Base-by-base conservation (phyloP, 2,113 vertebrate species). In the Halichoerus grypus region DNA sequence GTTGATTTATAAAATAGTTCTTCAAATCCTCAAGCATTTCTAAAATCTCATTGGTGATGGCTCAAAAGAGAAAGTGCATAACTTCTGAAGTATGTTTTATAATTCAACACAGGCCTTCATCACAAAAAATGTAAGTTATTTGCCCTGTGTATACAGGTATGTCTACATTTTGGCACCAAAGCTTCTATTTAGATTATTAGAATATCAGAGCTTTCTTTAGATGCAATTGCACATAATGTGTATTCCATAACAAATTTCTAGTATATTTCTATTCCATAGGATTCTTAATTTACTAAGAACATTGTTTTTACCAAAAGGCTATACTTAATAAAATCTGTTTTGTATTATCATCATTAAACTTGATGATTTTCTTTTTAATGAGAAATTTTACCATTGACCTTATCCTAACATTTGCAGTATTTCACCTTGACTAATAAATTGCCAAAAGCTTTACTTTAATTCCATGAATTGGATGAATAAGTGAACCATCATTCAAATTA, bases 331-430 rank as follows among this genome's bases (percentile, higher is more conserved):
- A 90, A 95, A 84, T 90, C 3, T 69, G 14, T 76, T 84, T 67
- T 39, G 24, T 28, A 42, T 57, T 65, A 55, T 55, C 19, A 83
- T 65, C 36, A 26, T 46, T 42, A 85, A 91, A 91, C 39, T 12
- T 18, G 36, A 22, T 77, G 77, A 76, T 91, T 84, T 84, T 83
- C 11, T 42, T 42, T 94, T 91, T 77, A 90, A 88, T 55, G n/a
- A 76, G 57, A 65, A 77, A 59, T 24, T 91, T 77, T 77, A 91
- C 67, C 49, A 55, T 22, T 84, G 33, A 80, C 76, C 16, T 46
- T 67, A 19, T 21, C 53, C 13, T 65, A 84, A 76, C 67, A 57
- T 33, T 71, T 39, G 69, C 8, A 86, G 49, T 91, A 71, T 80
- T 69, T 95, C 51, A 51, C 39, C 51, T 91, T 91, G 18, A 77